Base-by-base conservation (phyloP, 2,113 vertebrate species). In the Brachirus orientalis region DNA sequence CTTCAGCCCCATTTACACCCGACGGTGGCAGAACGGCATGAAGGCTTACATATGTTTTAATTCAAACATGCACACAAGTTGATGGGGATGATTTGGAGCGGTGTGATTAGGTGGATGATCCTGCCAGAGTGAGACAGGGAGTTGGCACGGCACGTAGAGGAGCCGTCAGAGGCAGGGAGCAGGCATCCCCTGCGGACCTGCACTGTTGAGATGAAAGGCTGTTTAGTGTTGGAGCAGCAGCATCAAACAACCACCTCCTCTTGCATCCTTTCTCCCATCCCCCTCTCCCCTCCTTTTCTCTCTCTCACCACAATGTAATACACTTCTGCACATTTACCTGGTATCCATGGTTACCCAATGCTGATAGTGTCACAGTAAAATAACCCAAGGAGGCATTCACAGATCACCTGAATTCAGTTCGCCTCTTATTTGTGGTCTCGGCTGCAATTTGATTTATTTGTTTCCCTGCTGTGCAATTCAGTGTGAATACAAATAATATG, bases 201-300 rank as follows among this genome's bases (percentile, higher is more conserved):
- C 79, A 84, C 86, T 88, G 87, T 82, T 74, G 82, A 90, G 86
- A 92, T 92, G 88, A 92, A 92, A 92, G 89, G 83, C 86, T 90
- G 86, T 86, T 91, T 90, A 87, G 89, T 91, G 90, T 85, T 89
- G 84, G 86, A 88, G 88, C 84, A 83, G 81, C 79, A 86, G 89
- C 88, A 92, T 92, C 87, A 93, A 93, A 92, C 88, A 89, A 86
- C 85, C 80, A 77, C 84, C 83, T 90, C 80, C 79, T 88, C 73
- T 85, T 80, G 80, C 87, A 84, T 89, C 86, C 83, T 79, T 77
- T 71, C 47, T 85, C 72, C 88, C 86, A 75, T 83, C 82, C 80
- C 85, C 85, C 83, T 71, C 78, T 67, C 77, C 70, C 77, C 75
- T 61, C 69, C 68, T 48, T 73, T 20, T 17, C 72, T 50, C 71